A percentile compares a stretch with the other conserved stretches of the same genome.
phyloP scores from a whole-genome alignment of 1,140 invertebrate species.

The Halesus radiatus region DNA sequence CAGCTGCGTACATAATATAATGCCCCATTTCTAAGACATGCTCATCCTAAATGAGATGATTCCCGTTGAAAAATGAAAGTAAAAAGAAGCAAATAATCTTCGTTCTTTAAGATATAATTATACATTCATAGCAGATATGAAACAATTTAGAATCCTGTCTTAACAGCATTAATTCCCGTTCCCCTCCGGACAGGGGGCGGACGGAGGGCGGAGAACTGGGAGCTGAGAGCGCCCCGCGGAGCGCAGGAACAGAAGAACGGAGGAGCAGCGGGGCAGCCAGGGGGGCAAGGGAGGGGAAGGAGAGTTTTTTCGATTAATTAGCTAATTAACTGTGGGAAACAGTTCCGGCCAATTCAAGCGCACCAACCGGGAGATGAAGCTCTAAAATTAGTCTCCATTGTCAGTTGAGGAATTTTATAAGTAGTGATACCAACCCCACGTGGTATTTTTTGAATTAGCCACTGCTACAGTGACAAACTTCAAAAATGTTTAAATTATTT shows the following conservation, averaged over 20 bases:
- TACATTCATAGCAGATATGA: conserved; percentile 28
- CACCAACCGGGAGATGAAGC: conserved; percentile 4
- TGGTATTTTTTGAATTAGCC: not conserved
- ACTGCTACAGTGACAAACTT: not conserved
- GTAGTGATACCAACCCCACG: not conserved
- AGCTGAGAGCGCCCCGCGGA: too few species aligned
- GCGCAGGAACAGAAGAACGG: too few species aligned
- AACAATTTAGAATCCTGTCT: conserved; percentile 27
- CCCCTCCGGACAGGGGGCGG: not conserved
- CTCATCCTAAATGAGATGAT: not conserved
- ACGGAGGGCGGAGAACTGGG: too few species aligned
- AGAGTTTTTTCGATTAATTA: conserved; percentile 43
- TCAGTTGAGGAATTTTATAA: not conserved
- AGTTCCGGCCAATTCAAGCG: not conserved
- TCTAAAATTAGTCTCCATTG: conserved; percentile 13
- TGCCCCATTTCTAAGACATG: not conserved
- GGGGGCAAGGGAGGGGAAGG: not conserved
- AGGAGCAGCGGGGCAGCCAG: too few species aligned
- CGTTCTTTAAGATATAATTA: conserved; percentile 22
- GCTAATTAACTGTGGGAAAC: conserved; percentile 39
- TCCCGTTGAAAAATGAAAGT: not conserved
- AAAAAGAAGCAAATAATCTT: conserved; percentile 10
- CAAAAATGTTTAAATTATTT: not conserved
- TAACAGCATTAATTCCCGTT: conserved; percentile 5
- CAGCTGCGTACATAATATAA: too few species aligned